phyloP scores from a whole-genome alignment of 2,888 invertebrate species.

The Chalcosyrphus nemorum region DNA sequence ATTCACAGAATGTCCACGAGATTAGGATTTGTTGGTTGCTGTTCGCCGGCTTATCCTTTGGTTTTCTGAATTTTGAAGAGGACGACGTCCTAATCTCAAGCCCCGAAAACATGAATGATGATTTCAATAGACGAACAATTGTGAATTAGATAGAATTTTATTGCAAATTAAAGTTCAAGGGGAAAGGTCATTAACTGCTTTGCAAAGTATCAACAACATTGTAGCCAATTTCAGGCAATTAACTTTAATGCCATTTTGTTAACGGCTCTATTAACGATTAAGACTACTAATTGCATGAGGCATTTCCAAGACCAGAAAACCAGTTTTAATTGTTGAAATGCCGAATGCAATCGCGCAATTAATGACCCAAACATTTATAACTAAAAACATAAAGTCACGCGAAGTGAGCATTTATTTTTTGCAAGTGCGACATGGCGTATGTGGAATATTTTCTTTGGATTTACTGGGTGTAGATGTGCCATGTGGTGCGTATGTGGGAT shows the following conservation, averaged over 20 bases:
- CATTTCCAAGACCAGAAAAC: not conserved
- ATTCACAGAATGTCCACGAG: conserved; percentile 27
- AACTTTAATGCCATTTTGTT: not conserved
- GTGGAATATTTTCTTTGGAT: not conserved
- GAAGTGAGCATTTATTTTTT: not conserved
- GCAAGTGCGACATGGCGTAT: not conserved
- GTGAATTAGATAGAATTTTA: not conserved
- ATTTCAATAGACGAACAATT: not conserved
- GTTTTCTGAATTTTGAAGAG: not conserved
- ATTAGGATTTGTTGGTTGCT: conserved; percentile 12
- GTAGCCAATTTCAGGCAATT: not conserved
- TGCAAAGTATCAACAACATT: not conserved
- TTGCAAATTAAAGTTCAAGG: not conserved
- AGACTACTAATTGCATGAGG: not conserved
- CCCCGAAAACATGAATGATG: not conserved
- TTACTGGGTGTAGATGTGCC: not conserved
- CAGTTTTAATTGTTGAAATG: not conserved
- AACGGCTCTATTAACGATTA: not conserved
- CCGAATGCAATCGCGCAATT: conserved; percentile 33
- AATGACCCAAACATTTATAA: not conserved
- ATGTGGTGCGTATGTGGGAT: not conserved
- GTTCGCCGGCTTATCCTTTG: not conserved
- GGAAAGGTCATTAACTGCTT: not conserved
- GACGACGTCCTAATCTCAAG: no score
- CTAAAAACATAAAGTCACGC: not conserved